These are phyloP conservation scores for Drosophila helvetica DNA, from an alignment of 2,888 invertebrate genomes.

Conservation along the genomic window DNA sequence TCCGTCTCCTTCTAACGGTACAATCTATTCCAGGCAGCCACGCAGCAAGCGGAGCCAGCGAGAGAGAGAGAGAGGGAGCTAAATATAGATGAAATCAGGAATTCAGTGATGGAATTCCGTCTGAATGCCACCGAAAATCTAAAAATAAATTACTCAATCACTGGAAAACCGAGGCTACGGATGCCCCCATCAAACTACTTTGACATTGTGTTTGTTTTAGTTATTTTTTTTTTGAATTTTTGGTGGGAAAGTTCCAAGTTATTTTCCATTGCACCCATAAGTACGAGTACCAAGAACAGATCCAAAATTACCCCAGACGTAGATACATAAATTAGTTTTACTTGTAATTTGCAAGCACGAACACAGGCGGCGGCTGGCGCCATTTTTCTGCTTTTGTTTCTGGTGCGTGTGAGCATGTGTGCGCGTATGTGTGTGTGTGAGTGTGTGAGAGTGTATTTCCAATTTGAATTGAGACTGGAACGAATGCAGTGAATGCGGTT, in stretches of 20 bases:
- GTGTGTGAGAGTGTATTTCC: slow-evolving; percentile 46
- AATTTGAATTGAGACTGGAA: slow-evolving; percentile 51
- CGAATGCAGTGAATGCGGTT: slow-evolving; percentile 20
- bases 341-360: slow-evolving; percentile 71
- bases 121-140: background rate
- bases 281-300: slow-evolving; percentile 51
- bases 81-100: slow-evolving; percentile 24
- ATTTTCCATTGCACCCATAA: slow-evolving; percentile 47
- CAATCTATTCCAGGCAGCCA: slow-evolving; percentile 31
- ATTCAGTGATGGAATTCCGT: slow-evolving; percentile 10
- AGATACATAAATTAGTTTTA: slow-evolving; percentile 48
- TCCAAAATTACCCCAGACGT: slow-evolving; percentile 49
- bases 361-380: slow-evolving; percentile 37
- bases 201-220: background rate
- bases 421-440: slow-evolving; percentile 20
- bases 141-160: background rate
- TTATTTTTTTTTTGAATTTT: background rate
- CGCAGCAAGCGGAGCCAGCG: background rate
- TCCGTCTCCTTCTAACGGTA: slow-evolving; percentile 2
- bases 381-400: slow-evolving; percentile 40
- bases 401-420: slow-evolving; percentile 30
- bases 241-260: slow-evolving; percentile 7
- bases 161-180: background rate
- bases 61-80: slow-evolving; percentile 11
- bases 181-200: background rate